phyloP scores from a whole-genome alignment of 2,888 invertebrate species.

The Melieria omissa region DNA sequence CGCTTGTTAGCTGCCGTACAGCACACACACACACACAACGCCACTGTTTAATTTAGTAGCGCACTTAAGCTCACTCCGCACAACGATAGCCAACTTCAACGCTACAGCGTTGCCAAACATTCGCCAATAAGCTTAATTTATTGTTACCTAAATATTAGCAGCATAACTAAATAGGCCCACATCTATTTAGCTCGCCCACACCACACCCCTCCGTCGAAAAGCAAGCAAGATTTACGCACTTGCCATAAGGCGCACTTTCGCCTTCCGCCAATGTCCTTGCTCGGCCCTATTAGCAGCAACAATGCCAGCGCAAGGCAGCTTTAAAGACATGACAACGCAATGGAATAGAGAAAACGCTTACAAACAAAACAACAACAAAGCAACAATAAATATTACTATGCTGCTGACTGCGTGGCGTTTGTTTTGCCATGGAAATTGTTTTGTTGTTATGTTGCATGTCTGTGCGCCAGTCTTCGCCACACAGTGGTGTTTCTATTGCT shows the following conservation, averaged over 20 bases:
- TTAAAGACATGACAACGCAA: neutral
- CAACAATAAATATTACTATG: neutral
- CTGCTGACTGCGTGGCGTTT: neutral
- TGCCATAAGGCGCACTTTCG: slow-evolving; percentile 17
- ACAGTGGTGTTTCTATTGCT: neutral
- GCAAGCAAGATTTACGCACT: too few relatives aligned
- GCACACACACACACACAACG: too few relatives aligned
- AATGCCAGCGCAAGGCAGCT: neutral
- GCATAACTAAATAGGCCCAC: slow-evolving; percentile 27
- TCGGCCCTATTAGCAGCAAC: neutral
- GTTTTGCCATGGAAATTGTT: slow-evolving; percentile 29
- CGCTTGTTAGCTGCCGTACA: too few relatives aligned
- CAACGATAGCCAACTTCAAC: too few relatives aligned
- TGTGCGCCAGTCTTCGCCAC: neutral
- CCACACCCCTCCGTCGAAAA: too few relatives aligned
- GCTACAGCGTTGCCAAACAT: neutral
- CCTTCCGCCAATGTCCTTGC: neutral
- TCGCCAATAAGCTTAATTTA: slow-evolving; percentile 52
- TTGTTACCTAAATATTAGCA: slow-evolving; percentile 45
- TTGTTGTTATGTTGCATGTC: slow-evolving; percentile 20
- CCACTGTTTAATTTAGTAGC: too few relatives aligned
- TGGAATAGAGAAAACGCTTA: neutral
- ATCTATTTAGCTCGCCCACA: slow-evolving; percentile 10
- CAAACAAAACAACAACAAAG: neutral
- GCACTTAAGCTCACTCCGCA: too few relatives aligned